These are phyloP conservation scores for Chiloscyllium plagiosum DNA, from an alignment of 2,113 vertebrate species.

Conservation along the genomic window DNA sequence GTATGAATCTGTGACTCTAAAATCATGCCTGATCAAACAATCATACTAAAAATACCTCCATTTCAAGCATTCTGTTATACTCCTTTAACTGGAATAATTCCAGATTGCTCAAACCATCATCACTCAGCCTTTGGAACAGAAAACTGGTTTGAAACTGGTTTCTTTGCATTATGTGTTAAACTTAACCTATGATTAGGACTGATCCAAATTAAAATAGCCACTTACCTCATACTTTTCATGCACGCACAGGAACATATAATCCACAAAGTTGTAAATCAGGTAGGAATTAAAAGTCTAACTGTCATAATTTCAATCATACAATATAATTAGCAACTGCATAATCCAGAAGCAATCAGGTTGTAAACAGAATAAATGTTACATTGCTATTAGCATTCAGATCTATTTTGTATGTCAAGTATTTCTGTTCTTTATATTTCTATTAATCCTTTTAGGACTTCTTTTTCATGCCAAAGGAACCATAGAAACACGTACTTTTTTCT, in stretches of 20 bases:
- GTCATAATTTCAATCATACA: not conserved
- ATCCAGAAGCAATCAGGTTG: not conserved
- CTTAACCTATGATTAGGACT: not conserved
- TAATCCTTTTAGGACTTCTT: not conserved
- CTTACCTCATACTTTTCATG: not conserved
- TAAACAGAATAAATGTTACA: not conserved
- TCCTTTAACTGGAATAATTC: slow-evolving; percentile 5
- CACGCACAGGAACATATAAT: not conserved
- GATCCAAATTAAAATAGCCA: not conserved
- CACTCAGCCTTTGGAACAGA: not conserved
- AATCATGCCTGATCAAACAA: not conserved
- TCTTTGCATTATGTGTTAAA: not conserved
- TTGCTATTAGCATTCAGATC: not conserved
- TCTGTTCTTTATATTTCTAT: not conserved
- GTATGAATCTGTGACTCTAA: not conserved
- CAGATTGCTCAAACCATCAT: not conserved
- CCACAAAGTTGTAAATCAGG: not conserved
- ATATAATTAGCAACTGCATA: not conserved
- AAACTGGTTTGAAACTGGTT: slow-evolving; percentile 33
- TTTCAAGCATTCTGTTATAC: not conserved
- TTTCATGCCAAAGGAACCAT: not conserved
- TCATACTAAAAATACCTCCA: not conserved
- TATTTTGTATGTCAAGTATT: not conserved
- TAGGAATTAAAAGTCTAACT: not conserved
- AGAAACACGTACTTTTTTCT: not conserved